Evolutionary conservation across 1,140 invertebrate genomes (phyloP).

Genomic region (Steinernema feltiae): DNA sequence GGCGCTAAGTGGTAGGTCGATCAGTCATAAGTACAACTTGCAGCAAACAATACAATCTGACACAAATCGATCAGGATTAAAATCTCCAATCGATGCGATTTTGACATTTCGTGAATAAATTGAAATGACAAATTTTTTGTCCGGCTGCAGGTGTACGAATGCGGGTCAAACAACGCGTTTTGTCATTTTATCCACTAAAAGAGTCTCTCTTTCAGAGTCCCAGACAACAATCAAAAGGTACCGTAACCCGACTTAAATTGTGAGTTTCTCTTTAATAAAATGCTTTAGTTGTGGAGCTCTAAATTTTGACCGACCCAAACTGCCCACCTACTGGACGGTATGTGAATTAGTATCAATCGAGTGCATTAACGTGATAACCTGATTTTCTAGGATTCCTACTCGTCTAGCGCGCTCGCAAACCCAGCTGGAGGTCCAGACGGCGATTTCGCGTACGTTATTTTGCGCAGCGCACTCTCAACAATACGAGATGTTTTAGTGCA

Average conservation of each 20-base stretch:
- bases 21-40: neutral
- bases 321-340: neutral
- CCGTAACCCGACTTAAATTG: neutral
- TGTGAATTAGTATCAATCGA: neutral
- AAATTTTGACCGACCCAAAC: neutral
- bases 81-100: no score
- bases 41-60: no score
- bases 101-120: neutral
- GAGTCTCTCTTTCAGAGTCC: neutral
- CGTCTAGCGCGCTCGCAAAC: neutral
- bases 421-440: neutral
- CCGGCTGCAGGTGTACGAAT: neutral
- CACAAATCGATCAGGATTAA: no score
- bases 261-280: neutral
- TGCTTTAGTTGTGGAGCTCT: neutral
- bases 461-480: neutral
- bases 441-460: neutral
- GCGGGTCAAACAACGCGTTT: neutral
- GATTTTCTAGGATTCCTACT: neutral
- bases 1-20: neutral
- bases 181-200: neutral
- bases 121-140: no score
- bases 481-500: neutral
- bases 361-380: neutral
- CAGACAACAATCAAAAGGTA: constrained; percentile 8